Evolutionary conservation across 2,797 vertebrate species (phyloP).

Genomic region (Pyrocephalus nanus): DNA sequence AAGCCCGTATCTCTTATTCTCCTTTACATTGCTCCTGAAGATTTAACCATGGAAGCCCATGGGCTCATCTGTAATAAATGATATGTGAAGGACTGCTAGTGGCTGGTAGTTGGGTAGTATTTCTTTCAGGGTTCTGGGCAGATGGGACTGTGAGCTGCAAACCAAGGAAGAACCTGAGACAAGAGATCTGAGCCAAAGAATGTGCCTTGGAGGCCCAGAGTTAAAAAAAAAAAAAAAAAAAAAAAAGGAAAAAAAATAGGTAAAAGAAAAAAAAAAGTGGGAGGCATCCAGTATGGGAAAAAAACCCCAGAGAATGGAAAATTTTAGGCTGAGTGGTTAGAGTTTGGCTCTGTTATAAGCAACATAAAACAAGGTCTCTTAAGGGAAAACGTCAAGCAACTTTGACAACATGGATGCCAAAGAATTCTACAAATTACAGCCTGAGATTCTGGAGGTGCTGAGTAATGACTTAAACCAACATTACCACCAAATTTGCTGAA

Average conservation of each 20-base stretch:
- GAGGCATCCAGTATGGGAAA: neutral
- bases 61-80: neutral
- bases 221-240: neutral
- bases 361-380: slow-evolving; percentile 10
- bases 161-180: neutral
- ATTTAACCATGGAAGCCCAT: neutral
- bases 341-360: slow-evolving; percentile 13
- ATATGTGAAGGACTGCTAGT: neutral
- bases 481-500: neutral
- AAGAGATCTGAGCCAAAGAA: neutral
- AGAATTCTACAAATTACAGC: slow-evolving; percentile 18
- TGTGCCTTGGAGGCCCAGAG: neutral
- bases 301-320: neutral
- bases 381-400: neutral
- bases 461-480: slow-evolving; percentile 27
- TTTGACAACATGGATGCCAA: neutral
- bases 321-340: slow-evolving; percentile 26
- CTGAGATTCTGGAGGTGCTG: slow-evolving; percentile 37
- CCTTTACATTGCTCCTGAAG: neutral
- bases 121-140: neutral
- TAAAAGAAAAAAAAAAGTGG: neutral
- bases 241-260: no score
- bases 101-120: neutral
- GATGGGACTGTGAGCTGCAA: neutral
- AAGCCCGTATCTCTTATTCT: neutral